Conservation (phyloP, 2,888 invertebrate species). For the Pseudoips prasinana region DNA sequence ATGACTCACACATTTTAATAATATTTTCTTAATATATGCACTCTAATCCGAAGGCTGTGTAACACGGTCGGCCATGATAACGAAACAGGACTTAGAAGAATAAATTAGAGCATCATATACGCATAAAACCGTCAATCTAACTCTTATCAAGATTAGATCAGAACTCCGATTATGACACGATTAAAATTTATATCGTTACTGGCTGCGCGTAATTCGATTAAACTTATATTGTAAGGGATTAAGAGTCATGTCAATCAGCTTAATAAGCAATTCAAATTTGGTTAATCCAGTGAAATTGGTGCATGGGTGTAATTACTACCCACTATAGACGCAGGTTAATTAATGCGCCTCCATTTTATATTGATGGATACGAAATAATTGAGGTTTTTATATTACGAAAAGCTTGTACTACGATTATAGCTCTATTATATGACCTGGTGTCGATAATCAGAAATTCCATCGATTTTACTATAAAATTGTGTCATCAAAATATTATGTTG, state of each 20-base stretch:
- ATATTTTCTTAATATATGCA: constrained; percentile 2
- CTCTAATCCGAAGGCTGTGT: constrained; percentile 10
- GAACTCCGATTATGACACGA: constrained; percentile 42
- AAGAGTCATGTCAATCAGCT: constrained; percentile 70
- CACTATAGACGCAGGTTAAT: constrained; percentile 34
- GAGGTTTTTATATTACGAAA: constrained; percentile 28
- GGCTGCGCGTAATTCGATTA: constrained; percentile 50
- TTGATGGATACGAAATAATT: constrained; percentile 30
- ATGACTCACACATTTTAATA: too few species aligned
- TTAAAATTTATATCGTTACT: constrained; percentile 41
- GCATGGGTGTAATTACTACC: constrained; percentile 48
- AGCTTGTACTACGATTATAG: constrained; percentile 27
- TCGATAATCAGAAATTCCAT: not conserved
- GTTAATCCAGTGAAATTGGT: constrained; percentile 67
- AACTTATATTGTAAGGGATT: constrained; percentile 54
- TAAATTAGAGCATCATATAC: constrained; percentile 49
- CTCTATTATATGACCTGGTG: constrained; percentile 24
- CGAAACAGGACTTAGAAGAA: constrained; percentile 29
- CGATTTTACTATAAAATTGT: constrained; percentile 1
- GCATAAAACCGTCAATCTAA: constrained; percentile 47
- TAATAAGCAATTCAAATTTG: constrained; percentile 76
- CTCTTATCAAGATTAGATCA: constrained; percentile 53
- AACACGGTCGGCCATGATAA: constrained; percentile 8
- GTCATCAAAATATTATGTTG: too few species aligned
- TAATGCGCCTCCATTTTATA: constrained; percentile 36